A percentile compares a stretch with the other conserved stretches of the same genome.
These are phyloP conservation scores for Amiota minor DNA, from an alignment of 2,888 invertebrate genomes.

Conservation along the genomic window DNA sequence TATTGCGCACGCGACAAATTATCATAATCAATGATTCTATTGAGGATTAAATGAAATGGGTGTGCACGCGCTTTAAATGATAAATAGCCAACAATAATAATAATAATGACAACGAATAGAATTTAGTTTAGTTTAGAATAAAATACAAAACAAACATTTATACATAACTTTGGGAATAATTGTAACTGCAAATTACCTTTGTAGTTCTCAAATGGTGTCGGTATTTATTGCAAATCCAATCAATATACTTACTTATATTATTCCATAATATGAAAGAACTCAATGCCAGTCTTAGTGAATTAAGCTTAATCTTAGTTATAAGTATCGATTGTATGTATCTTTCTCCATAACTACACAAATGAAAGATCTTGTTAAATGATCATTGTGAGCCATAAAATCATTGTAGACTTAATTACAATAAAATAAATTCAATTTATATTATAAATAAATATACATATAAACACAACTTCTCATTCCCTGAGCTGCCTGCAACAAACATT, in stretches of 20 bases:
- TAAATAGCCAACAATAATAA: constrained; percentile 40
- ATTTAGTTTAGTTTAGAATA: constrained; percentile 19
- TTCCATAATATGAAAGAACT: not conserved
- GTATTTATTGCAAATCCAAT: constrained; percentile 38
- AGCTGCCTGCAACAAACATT: no score
- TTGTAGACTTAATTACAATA: constrained; percentile 1
- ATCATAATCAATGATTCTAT: not conserved
- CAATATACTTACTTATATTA: constrained; percentile 6
- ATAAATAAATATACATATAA: no score
- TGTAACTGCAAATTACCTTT: not conserved
- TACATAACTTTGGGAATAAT: constrained; percentile 21
- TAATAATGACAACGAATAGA: not conserved
- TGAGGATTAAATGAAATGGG: constrained; percentile 3
- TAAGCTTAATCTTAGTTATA: constrained; percentile 15
- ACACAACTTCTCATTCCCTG: no score
- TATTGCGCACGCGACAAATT: constrained; percentile 52
- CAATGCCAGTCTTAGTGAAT: constrained; percentile 21
- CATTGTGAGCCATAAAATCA: constrained; percentile 5
- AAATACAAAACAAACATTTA: not conserved
- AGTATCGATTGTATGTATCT: constrained; percentile 6
- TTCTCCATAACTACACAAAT: not conserved
- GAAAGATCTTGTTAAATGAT: not conserved
- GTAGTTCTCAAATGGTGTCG: constrained; percentile 47
- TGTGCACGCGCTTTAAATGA: constrained; percentile 62
- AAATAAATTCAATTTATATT: no score